Base-by-base conservation (phyloP, 2,797 vertebrate genomes). In the Pteronotus mesoamericanus region DNA sequence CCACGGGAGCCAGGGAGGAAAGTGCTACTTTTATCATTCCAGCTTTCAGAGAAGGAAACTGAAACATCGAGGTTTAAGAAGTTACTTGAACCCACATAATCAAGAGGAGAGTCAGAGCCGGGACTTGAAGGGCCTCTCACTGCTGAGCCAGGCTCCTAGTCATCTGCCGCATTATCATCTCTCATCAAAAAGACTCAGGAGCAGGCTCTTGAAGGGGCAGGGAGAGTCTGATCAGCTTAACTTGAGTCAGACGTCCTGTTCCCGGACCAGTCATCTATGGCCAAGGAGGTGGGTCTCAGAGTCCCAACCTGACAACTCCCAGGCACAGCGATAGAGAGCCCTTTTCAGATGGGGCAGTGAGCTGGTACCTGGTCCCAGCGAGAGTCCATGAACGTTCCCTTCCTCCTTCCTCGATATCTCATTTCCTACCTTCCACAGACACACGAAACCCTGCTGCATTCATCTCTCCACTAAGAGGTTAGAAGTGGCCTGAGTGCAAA, bases 201-300 rank as follows among this genome's bases (percentile, higher is more conserved):
- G 44, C 39, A 3, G 0, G 0, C 0, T 48, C 22, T 68, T 39
- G 8, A 6, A 46, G 24, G 12, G 22, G 9, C 21, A 9, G 8
- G 44, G 57, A n/a, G 12, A 32, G 24, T 44, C 51, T 29, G 59
- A 96, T 80, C 74, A 80, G 91, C 34, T 53, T 21, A 15, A 16
- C 55, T 85, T 26, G 42, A 44, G 74, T 74, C 74, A 86, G 46
- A 66, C 59, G 74, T 66, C 24, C 22, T 34, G 12, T 11, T 34
- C 39, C 80, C 72, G n/a, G 55, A 11, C 66, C 86, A 89, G 32
- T 93, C 64, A n/a, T 21, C n/a, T 86, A 18, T 32, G 74, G 72
- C 4, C 32, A 42, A 89, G 39, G 82, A 51, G 59, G 57, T 11
- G 0, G 59, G n/a, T 37, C 34, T 77, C 42, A 9, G 51, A 57